These are phyloP conservation scores for Amblyjoppa proteus DNA, from an alignment of 2,888 invertebrate species.

Conservation along the genomic window DNA sequence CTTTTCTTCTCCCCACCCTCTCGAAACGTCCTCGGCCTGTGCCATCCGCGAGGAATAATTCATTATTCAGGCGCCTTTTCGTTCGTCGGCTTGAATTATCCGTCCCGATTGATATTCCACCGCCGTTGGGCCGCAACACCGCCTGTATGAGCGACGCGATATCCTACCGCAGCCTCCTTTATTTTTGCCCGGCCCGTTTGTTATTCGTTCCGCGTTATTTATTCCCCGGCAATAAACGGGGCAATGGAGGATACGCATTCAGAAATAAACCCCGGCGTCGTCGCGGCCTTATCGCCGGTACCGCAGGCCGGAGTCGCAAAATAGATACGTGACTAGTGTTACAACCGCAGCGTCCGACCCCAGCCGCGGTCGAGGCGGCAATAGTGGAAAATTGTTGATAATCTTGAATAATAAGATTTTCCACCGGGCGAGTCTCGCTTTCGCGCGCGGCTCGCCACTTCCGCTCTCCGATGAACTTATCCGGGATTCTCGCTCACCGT, in stretches of 20 bases:
- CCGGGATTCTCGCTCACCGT: background rate
- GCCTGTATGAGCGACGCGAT: background rate
- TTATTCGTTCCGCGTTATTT: conserved; percentile 54
- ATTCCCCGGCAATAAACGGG: conserved; percentile 60
- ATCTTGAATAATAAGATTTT: conserved; percentile 54
- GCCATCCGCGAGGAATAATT: conserved; percentile 11
- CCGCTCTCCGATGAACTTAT: conserved; percentile 20
- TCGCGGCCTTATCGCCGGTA: conserved; percentile 59
- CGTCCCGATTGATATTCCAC: background rate
- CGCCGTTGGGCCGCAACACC: background rate
- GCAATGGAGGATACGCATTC: conserved; percentile 55
- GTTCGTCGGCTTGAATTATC: conserved; percentile 1
- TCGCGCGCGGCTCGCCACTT: conserved; percentile 43
- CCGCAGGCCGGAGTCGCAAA: conserved; percentile 66
- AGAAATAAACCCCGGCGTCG: conserved; percentile 61
- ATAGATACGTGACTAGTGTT: conserved; percentile 67
- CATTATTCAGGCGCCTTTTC: conserved; percentile 7
- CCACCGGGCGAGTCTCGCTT: conserved; percentile 25
- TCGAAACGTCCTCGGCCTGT: background rate
- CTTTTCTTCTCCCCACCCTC: conserved; percentile 29
- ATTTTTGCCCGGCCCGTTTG: conserved; percentile 8
- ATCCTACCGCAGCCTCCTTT: conserved; percentile 5
- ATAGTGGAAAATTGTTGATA: conserved; percentile 1
- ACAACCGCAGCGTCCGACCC: conserved; percentile 58
- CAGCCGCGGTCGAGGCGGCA: background rate